Base-by-base conservation (phyloP, 92 coral and sea anemone species). In the Plumapathes pennacea region DNA sequence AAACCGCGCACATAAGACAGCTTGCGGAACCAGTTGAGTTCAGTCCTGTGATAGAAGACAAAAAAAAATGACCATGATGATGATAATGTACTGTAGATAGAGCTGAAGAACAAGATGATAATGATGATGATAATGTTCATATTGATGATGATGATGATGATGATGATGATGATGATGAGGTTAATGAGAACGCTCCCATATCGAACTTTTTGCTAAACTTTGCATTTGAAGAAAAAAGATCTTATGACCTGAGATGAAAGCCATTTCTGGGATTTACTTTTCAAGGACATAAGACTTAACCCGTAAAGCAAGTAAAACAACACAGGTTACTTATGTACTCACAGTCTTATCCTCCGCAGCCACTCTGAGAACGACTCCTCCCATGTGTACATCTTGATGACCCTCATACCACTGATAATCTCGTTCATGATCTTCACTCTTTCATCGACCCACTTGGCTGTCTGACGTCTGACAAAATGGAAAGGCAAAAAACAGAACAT, bases 341-440 rank as follows among this genome's bases (percentile, higher is more conserved):
- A 86, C 95, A 44, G 70, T 46, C 95, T 81, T 15, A 86, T 64
- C 50, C 53, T 76, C 46, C 53, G 57, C 20, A 86, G 61, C 85
- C 84, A 71, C 18, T 62, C 71, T 47, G 74, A 30, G 36, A 81
- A 71, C 4, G 89, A 65, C 31, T 76, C 81, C 51, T 86, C 95
- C 95, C 95, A 86, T 2, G 95, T 81, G 66, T 86, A 86, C 89
- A 86, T 76, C 68, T 86, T 86, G 18, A 86, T 86, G 24, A 86
- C 95, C 50, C 84, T 78, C 95, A 86, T 86, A 4, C 89, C 95
- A 50, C 90, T 73, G 3, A 86, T 86, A 20, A 76, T 67, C 46
- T 86, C 95, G 71, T 86, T 86, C 89, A 86, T 81, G 36, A 77
- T 60, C 63, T 86, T 86, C 32, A 86, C 95, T 38, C 95, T 73